These are phyloP conservation scores for Trichonephila inaurata DNA, from an alignment of 1,140 invertebrate genomes.

Conservation along the genomic window DNA sequence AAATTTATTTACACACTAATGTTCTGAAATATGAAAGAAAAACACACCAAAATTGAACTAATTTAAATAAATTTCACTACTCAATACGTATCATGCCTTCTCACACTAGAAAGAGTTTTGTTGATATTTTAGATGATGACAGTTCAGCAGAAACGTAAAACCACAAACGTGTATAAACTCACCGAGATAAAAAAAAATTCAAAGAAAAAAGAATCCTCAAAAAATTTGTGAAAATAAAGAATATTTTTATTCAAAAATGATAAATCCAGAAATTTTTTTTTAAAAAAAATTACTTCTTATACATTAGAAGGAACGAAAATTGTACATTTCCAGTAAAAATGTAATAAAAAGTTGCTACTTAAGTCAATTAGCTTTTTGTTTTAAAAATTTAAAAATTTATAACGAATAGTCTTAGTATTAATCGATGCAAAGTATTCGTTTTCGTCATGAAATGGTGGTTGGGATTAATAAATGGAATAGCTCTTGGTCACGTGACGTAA, in stretches of 20 bases:
- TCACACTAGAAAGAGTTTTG: background rate
- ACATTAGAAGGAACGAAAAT: background rate
- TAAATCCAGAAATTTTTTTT: background rate
- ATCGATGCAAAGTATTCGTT: background rate
- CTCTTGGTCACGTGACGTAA: constrained; percentile 72
- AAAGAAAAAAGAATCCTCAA: background rate
- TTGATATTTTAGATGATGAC: constrained; percentile 41
- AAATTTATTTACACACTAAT: background rate
- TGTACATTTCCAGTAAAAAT: background rate
- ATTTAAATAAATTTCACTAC: background rate
- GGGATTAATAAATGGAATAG: constrained; percentile 48
- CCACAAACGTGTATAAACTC: background rate
- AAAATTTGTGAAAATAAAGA: background rate
- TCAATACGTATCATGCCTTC: background rate
- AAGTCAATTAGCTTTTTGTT: background rate
- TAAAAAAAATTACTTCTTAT: background rate
- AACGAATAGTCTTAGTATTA: too few species aligned
- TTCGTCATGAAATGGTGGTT: constrained; percentile 13
- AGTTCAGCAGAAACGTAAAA: constrained; percentile 39
- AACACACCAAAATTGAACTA: background rate
- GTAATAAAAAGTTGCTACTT: background rate
- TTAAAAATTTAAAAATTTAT: background rate
- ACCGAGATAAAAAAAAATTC: background rate
- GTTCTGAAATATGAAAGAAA: constrained; percentile 43
- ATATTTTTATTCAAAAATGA: background rate